Conservation (phyloP, 2,888 invertebrate species). For the Hemithea aestivaria region DNA sequence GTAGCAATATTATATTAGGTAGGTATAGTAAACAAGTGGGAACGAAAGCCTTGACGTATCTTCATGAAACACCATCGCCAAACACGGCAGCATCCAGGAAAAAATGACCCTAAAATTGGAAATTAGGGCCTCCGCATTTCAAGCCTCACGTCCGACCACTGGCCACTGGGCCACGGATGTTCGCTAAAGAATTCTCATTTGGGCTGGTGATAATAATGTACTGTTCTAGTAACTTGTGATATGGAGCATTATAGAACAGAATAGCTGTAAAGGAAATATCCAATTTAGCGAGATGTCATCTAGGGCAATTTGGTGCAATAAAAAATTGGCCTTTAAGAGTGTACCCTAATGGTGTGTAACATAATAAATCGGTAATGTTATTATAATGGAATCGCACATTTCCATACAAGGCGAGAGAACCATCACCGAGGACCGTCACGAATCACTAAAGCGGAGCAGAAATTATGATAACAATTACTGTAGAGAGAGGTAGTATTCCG, state of each 20-base stretch:
- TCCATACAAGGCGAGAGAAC: constrained; percentile 16
- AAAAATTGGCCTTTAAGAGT: not conserved
- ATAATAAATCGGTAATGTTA: constrained; percentile 55
- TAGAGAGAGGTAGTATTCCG: constrained; percentile 9
- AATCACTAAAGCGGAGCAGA: constrained; percentile 20
- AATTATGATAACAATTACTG: constrained; percentile 20
- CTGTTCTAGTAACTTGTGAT: constrained; percentile 2
- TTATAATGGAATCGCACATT: constrained; percentile 40
- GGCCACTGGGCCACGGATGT: too few species aligned
- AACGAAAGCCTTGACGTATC: too few species aligned
- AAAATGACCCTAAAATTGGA: too few species aligned
- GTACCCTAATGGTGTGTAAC: constrained; percentile 34
- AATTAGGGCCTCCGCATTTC: too few species aligned
- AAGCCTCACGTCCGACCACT: too few species aligned
- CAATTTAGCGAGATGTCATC: not conserved
- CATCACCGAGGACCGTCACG: constrained; percentile 20
- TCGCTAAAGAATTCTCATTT: too few species aligned
- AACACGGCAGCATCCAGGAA: too few species aligned
- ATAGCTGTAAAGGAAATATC: not conserved
- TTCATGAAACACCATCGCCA: too few species aligned
- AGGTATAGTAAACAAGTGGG: too few species aligned
- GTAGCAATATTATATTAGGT: too few species aligned
- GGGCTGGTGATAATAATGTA: too few species aligned
- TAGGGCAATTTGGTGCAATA: not conserved
- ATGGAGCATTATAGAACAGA: not conserved